Conservation (phyloP, 2,797 vertebrate genomes). For the Limnodromus scolopaceus region DNA sequence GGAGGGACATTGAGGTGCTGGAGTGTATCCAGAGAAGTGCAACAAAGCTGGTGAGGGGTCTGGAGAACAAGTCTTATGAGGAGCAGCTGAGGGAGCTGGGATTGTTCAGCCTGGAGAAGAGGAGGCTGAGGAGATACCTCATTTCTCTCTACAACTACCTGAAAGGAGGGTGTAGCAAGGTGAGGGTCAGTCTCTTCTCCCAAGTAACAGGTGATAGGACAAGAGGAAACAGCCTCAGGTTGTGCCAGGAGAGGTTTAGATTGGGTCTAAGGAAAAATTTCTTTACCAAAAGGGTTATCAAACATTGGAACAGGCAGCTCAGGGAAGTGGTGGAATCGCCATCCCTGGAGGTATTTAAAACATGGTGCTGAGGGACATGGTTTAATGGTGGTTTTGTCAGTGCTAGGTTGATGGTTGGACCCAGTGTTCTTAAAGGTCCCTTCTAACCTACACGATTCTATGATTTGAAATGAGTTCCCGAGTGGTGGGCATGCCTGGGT, state of each 20-base stretch:
- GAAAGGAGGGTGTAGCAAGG: background rate
- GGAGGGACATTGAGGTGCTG: background rate
- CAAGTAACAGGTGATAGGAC: background rate
- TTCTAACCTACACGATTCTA: background rate
- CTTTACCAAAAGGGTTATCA: background rate
- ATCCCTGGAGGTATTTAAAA: background rate
- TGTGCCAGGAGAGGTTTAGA: background rate
- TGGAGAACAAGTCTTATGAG: background rate
- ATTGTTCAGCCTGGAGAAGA: background rate
- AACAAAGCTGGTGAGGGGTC: background rate
- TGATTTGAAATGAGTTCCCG: background rate
- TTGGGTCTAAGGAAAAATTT: background rate
- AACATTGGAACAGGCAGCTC: background rate
- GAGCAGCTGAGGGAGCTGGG: background rate
- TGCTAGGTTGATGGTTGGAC: background rate
- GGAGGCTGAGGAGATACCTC: background rate
- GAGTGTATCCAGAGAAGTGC: background rate
- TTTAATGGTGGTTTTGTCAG: background rate
- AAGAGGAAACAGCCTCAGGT: background rate
- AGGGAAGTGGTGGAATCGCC: background rate
- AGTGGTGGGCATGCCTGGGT: fast-evolving
- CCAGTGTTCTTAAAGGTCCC: background rate
- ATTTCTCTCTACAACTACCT: background rate
- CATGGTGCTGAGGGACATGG: background rate
- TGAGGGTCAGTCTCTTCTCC: background rate